A percentile compares a stretch with the other conserved stretches of the same genome.
Evolutionary conservation across 1,140 invertebrate species (phyloP).

Genomic region (Choristoneura fumiferana): DNA sequence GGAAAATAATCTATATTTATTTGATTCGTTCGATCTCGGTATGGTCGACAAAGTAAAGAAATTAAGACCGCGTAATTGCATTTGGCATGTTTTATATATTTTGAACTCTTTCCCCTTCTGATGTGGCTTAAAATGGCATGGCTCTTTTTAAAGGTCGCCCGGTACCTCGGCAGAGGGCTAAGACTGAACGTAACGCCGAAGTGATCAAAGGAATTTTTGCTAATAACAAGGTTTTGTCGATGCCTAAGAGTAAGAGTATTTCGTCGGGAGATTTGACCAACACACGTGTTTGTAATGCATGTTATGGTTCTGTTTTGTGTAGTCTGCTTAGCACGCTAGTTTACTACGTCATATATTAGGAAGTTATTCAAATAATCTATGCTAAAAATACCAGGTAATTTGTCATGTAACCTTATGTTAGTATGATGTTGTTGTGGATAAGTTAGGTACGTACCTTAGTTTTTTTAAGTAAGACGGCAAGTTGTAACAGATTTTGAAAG

Average conservation of each 20-base stretch:
- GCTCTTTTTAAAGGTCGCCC: not conserved
- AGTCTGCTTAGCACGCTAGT: no score
- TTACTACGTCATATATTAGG: no score
- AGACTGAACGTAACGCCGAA: not conserved
- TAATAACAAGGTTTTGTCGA: not conserved
- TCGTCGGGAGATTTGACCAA: no score
- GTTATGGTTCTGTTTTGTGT: no score
- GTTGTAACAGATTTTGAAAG: no score
- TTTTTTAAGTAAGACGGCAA: no score
- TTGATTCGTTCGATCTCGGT: not conserved
- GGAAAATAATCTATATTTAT: not conserved
- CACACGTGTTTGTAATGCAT: no score
- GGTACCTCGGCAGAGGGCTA: not conserved
- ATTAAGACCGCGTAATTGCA: not conserved
- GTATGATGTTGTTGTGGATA: no score
- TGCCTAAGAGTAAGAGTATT: not conserved
- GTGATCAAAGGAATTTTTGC: slow-evolving; percentile 10
- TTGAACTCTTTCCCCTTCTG: not conserved
- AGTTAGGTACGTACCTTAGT: no score
- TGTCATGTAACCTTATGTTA: no score
- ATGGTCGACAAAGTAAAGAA: not conserved
- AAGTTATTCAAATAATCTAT: no score
- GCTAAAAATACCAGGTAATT: no score
- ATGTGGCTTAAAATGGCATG: not conserved
- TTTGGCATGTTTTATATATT: not conserved